Base-by-base conservation (phyloP, 2,113 vertebrate species). In the Eudyptes chrysolophus region DNA sequence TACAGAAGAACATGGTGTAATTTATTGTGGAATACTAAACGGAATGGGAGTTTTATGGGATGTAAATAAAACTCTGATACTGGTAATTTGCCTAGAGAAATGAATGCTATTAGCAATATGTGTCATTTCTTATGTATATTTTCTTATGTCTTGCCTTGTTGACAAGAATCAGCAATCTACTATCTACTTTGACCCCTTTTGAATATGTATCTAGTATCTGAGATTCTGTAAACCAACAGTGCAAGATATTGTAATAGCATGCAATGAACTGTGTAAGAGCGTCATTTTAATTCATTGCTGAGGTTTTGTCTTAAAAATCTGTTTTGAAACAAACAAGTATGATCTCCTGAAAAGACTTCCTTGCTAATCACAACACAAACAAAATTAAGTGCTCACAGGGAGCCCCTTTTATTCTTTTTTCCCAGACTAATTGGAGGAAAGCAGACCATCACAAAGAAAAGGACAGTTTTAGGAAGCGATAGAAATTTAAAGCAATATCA, bases 11-110 rank as follows among this genome's bases (percentile, higher is more conserved):
- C 52, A 84, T 15, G 6, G 9, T 81, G 38, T 29, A 90, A 92
- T 95, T 92, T 95, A 78, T 81, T 75, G 51, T 76, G 29, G 29
- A 92, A 95, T 95, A 91, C 78, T 96, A 94, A 95, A 90, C 6
- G 8, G 46, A 93, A 94, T 94, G 32, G 26, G 51, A 94, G 32
- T 78, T 96, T 92, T 64, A 76, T 87, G 24, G 80, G 34, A 82
- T 87, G 72, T 84, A 95, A 94, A 92, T 94, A 94, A 91, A 97
- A 75, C 21, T 68, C 55, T 75, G 27, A 90, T 90, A 75, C 61
- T 84, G 11, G 15, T 91, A 79, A 91, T 89, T 92, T 92, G 77
- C 42, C 26, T 71, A 69, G 38, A 87, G 86, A 92, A 91, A 94
- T 79, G 48, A 89, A 94, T 75, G 8, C 5, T 89, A 61, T 82